These are phyloP conservation scores for Psittacara wagleri DNA, from an alignment of 2,113 vertebrate species.

Conservation along the genomic window DNA sequence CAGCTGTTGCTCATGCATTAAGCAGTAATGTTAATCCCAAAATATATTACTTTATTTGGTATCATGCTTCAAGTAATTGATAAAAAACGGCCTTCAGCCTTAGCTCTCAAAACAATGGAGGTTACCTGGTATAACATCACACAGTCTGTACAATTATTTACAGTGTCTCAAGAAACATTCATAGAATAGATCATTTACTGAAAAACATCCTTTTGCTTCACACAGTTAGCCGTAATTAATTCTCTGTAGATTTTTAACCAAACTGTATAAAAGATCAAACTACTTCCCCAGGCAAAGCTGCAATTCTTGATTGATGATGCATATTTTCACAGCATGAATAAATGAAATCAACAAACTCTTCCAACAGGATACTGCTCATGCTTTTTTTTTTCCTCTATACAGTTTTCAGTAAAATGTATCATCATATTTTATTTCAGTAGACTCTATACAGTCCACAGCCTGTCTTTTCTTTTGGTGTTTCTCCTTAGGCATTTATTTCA, in stretches of 20 bases:
- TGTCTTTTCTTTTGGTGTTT: not conserved
- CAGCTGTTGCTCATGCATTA: not conserved
- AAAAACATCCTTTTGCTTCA: not conserved
- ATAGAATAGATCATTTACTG: not conserved
- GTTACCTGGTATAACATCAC: not conserved
- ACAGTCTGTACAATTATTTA: not conserved
- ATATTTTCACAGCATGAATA: not conserved
- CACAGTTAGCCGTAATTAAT: not conserved
- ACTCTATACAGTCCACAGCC: not conserved
- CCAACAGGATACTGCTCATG: not conserved
- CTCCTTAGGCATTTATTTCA: not conserved
- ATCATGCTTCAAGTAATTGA: not conserved
- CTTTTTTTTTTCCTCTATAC: not conserved
- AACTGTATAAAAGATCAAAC: not conserved
- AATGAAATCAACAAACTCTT: conserved; percentile 5
- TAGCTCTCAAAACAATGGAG: not conserved
- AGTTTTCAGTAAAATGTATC: not conserved
- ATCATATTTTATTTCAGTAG: not conserved
- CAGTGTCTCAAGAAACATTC: not conserved
- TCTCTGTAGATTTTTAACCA: not conserved
- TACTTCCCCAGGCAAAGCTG: not conserved
- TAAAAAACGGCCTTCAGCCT: not conserved
- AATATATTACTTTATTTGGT: not conserved
- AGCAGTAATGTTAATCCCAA: not conserved
- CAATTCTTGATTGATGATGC: not conserved